Base-by-base conservation (phyloP, 2,888 invertebrate genomes). In the Nasonia oneida region DNA sequence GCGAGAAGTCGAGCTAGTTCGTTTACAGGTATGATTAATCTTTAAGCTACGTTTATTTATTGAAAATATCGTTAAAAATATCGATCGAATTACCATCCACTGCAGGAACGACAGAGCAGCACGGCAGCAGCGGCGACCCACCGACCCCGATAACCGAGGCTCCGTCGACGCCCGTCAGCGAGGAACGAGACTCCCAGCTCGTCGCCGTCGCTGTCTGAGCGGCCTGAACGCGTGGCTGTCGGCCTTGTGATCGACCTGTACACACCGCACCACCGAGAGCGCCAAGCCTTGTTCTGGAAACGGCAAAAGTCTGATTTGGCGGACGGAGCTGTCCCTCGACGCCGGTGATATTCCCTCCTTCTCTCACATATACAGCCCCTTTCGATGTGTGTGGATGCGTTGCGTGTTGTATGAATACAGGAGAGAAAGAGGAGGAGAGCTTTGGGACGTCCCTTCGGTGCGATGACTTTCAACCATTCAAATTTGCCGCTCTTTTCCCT, bases 81-180 rank as follows among this genome's bases (percentile, higher is more conserved):
- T 29, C 29, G 29, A 29, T 29, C 1, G 29, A 29, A 29, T 29
- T 29, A 29, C 29, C 29, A 1, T 61, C 57, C 6, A 2, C 79
- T 87, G 57, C 85, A 92, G 92, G 89, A 23, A 92, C 90, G 14
- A 91, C 91, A 0, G 93, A 93, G 77, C 91, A 93, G n/a, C 92
- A 91, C 14, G 92, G 92, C 85, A 93, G 91, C 81, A 91, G 91
- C 29, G 93, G 91, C 18, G 93, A 91, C 88, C 91, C 92, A 50
- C 91, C 93, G 50, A 93, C 93, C 4, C 93, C 93, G n/a, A 93
- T 93, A 77, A 93, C 93, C 47, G 93, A 93, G 86, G 90, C 90
- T 23, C 93, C 93, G 6, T 92, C 93, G n/a, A 93, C 91, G 0
- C 92, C 92, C 6, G 90, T 92, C 53, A 93, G 91, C 88, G 93